Base-by-base conservation (phyloP, 2,797 vertebrate species). In the Clamator glandarius region DNA sequence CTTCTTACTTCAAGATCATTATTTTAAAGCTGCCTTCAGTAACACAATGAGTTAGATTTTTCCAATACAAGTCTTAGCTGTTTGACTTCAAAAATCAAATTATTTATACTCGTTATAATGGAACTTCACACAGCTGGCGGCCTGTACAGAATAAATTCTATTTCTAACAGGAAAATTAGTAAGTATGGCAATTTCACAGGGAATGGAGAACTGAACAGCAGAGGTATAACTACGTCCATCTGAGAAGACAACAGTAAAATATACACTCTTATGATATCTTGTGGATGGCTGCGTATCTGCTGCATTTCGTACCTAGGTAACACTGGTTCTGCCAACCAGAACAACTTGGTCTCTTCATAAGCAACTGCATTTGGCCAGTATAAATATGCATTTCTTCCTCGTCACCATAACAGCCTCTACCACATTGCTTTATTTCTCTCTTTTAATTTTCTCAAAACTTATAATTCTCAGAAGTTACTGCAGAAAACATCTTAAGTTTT, bases 51-150 rank as follows among this genome's bases (percentile, higher is more conserved):
- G 67, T n/a, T 28, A 42, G 62, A 36, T 44, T 69, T 44, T 44
- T 12, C 44, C 26, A 67, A 48, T 6, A 69, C 55, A 89, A 82
- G 70, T 15, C 51, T 31, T 55, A 89, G 26, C 51, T 3, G 25
- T 42, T 88, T 55, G 87, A 59, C 54, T 92, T 93, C 87, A n/a
- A 59, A 94, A 87, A 52, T 64, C 28, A 66, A 72, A 69, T 48
- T 21, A 63, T 70, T 73, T 51, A 58, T 72, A 70, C 46, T 14
- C 55, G 70, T 66, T 64, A 51, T 70, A 90, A 69, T 9, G 8
- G 23, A 75, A 72, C 6, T 35, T 78, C 61, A 84, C 57, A 33
- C 86, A 31, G 63, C 28, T 62, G 85, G 57, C 20, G 16, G 66
- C 7, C 39, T 57, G 35, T 21, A 19, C 23, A 64, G 50, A 84